Evolutionary conservation across 2,797 vertebrate species (phyloP), one percentile per base, ranked within the genome.

Genomic region (Eremophila alpestris): DNA sequence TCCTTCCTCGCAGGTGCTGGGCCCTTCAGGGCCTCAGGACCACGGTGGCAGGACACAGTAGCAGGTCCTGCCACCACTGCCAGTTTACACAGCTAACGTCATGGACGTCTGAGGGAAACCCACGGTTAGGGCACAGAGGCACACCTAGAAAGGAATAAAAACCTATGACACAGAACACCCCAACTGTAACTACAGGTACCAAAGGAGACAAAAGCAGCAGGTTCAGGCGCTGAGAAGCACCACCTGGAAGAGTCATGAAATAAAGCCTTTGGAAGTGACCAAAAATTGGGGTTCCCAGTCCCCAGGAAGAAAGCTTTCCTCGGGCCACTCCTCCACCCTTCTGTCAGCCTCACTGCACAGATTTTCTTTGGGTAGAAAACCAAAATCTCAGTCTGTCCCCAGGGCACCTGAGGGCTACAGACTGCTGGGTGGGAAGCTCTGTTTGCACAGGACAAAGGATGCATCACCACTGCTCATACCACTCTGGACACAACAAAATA

Each of bases 401-500:
- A 45, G 70, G 90, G 68, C 16, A 13, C 67, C 55, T 1, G 1
- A 95, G 83, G 94, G 90, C 90, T 86, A 36, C 77, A 89, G 88
- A 93, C 76, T 20, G 9, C 67, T 54, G 84, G 94, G 68, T 26
- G 56, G 93, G 85, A 95, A 87, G 94, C 73, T 94, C 88, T 87
- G 95, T 70, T 95, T 96, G 96, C 95, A 92, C 77, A 74, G 96
- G 83, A 94, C 82, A 79, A 95, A 78, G 94, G 89, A 88, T 27
- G 95, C 85, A 23, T 96, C 97, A 97, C 97, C 95, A 86, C 96
- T 92, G 85, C 96, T 97, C 97, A 95, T 90, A 98, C 93, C 97
- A 96, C 97, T 97, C 97, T 96, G 97, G 96, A 98, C 94, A 93
- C 90, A 90, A 98, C 97, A 95, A 96, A 96, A 98, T 73, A 97